Evolutionary conservation across 2,888 invertebrate species (phyloP).

Genomic region (Scrobipalpa atriplicella): DNA sequence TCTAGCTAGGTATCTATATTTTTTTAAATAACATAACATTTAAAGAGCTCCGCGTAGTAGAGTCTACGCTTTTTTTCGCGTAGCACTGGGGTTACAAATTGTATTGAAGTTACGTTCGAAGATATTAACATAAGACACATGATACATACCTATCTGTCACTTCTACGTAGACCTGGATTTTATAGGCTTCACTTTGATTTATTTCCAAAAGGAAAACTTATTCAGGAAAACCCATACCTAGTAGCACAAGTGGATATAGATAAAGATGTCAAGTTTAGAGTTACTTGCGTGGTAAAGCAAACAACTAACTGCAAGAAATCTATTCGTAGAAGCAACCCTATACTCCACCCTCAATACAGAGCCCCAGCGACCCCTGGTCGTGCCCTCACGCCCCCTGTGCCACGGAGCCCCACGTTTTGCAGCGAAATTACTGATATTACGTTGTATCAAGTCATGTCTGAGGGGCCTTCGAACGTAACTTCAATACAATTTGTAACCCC

Average conservation of each 20-base stretch:
- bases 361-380: background rate
- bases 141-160: no score
- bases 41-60: no score
- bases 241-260: no score
- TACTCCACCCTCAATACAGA: background rate
- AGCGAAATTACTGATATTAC: constrained; percentile 10
- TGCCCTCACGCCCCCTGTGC: background rate
- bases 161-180: no score
- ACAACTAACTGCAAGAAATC: background rate
- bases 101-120: background rate
- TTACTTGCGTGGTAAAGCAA: no score
- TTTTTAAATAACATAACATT: no score
- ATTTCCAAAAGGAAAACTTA: no score
- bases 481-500: background rate
- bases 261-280: no score
- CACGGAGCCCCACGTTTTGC: background rate
- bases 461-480: background rate
- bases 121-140: no score
- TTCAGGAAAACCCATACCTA: no score
- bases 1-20: no score
- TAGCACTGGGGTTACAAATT: background rate
- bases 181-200: no score
- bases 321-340: background rate
- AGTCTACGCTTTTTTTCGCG: background rate
- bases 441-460: constrained; percentile 12